Evolutionary conservation across 2,888 invertebrate genomes (phyloP), one percentile per base, ranked within the genome.

Genomic region (Brachyptera risi): DNA sequence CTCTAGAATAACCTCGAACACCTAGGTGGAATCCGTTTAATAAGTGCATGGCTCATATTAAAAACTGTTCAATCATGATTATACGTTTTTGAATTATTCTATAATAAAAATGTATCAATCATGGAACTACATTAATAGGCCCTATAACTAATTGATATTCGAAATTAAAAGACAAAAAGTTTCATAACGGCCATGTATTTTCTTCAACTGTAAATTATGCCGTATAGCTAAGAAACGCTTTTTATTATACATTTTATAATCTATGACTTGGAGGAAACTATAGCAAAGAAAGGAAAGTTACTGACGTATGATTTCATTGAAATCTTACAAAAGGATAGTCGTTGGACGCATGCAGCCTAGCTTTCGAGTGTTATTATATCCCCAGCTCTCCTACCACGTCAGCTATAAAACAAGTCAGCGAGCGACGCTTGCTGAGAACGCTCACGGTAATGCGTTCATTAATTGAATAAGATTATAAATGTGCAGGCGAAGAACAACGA

Each of bases 261-360:
- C 31, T 31, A 7, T 11, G 21, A n/a, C 44, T 17, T 26, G 19
- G n/a, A 23, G 35, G 58, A 58, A 58, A 59, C 19, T n/a, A 44
- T 19, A 19, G 11, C 35, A 35, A 54, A 17, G 26, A 11, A 23
- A 37, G 54, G 35, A 60, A 61, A 56, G 47, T 56, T 57, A 61
- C 49, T 49, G 56, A n/a, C n/a, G 31, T 57, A 57, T 37, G 61
- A 61, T 61, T 61, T 61, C 61, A 51, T 61, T 44, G 27, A 61
- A 57, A 56, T 51, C 31, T 40, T 37, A 51, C 15, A 26, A 23
- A 51, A 17, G 26, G n/a, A 26, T 38, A 17, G 7, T 51, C 27
- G 27, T 15, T 42, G 42, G n/a, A 42, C 7, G 42, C 42, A 9
- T 17, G 42, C 5, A n/a, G n/a, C n/a, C n/a, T n/a, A n/a, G n/a